These are phyloP conservation scores for Dicyrtoma fusca DNA, from an alignment of 2,888 invertebrate genomes.

Conservation along the genomic window DNA sequence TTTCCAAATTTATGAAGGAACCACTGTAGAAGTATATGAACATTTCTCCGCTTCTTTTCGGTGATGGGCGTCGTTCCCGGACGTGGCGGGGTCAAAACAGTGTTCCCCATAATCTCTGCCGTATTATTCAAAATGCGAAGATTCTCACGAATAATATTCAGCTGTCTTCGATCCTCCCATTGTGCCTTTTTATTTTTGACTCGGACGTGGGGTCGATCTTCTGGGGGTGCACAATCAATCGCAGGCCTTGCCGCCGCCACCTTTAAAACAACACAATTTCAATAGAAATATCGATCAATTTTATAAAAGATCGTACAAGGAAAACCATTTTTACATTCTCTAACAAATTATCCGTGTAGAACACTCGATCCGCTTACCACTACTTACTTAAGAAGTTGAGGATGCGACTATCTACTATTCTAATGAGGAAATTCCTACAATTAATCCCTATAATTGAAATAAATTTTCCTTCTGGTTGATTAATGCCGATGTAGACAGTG, in stretches of 20 bases:
- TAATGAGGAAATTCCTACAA: too few relatives aligned
- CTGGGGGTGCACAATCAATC: constrained; percentile 51
- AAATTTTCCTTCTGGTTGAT: too few relatives aligned
- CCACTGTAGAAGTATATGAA: constrained; percentile 52
- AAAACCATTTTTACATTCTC: too few relatives aligned
- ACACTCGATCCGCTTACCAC: too few relatives aligned
- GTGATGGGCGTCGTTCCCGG: constrained; percentile 40
- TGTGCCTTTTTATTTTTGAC: constrained; percentile 53
- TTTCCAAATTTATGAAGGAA: constrained; percentile 52
- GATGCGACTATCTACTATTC: too few relatives aligned
- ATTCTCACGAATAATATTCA: constrained; percentile 53
- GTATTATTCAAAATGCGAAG: constrained; percentile 51
- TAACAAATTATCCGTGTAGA: too few relatives aligned
- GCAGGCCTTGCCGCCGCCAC: constrained; percentile 52
- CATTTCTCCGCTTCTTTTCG: constrained; percentile 44
- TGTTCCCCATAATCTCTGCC: constrained; percentile 44
- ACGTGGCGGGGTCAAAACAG: not conserved
- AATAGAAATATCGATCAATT: too few relatives aligned
- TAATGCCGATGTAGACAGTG: too few relatives aligned
- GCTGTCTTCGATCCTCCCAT: constrained; percentile 49
- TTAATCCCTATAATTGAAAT: too few relatives aligned
- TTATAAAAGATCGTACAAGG: too few relatives aligned
- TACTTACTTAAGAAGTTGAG: too few relatives aligned
- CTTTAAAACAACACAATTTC: too few relatives aligned
- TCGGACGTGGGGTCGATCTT: constrained; percentile 50